phyloP scores from a whole-genome alignment of 2,113 vertebrate species.

The Emberiza fucata region DNA sequence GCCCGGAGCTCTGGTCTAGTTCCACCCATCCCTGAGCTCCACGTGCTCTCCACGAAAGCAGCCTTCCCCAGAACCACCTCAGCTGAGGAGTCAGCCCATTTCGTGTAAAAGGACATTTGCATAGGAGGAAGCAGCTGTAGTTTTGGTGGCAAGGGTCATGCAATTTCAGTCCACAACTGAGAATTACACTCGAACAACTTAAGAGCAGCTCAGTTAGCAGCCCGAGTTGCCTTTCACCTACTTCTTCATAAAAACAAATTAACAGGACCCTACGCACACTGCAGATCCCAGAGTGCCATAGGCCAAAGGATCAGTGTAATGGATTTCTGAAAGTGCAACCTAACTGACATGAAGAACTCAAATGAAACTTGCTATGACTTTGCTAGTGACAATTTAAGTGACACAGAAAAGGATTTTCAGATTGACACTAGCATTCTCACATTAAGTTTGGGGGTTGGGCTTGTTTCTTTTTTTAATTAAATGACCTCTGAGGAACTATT shows the following conservation, averaged over 20 bases:
- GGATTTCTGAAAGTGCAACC: not conserved
- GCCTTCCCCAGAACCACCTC: not conserved
- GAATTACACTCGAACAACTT: not conserved
- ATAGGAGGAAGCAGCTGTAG: slow-evolving; percentile 34
- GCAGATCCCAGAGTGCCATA: not conserved
- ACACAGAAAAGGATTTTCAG: not conserved
- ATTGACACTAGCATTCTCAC: not conserved
- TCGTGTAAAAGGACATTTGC: not conserved
- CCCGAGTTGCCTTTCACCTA: not conserved
- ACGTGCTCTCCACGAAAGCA: not conserved
- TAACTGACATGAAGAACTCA: not conserved
- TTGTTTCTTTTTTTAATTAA: not conserved
- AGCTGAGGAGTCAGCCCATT: not conserved
- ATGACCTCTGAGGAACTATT: not conserved
- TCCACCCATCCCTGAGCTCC: not conserved
- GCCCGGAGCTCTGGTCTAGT: not conserved
- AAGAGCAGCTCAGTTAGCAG: not conserved
- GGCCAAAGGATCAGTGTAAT: not conserved
- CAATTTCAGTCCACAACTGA: not conserved
- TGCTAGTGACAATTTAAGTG: not conserved
- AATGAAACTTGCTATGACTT: not conserved
- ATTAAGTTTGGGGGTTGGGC: fast-evolving
- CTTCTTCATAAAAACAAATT: not conserved
- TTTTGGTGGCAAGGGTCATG: not conserved
- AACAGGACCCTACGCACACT: not conserved